These are phyloP conservation scores for Polyergus mexicanus DNA, from an alignment of 1,140 invertebrate genomes.

Conservation along the genomic window DNA sequence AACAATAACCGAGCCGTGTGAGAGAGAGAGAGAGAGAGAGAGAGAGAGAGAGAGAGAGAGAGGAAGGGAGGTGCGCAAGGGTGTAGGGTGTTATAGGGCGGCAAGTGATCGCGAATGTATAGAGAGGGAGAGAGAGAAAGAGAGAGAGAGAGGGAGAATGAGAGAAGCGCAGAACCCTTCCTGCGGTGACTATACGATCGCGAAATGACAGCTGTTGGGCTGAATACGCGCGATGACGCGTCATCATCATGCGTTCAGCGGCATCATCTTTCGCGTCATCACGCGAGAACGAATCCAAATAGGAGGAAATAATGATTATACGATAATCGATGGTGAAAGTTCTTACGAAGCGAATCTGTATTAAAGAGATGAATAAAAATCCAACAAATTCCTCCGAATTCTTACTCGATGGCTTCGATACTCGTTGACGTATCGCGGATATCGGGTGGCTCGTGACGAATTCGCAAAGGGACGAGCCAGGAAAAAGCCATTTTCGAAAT, in stretches of 20 bases:
- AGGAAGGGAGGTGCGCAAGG: slow-evolving; percentile 47
- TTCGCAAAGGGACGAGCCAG: slow-evolving; percentile 68
- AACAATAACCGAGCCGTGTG: slow-evolving; percentile 84
- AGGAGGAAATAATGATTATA: neutral
- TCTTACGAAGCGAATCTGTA: slow-evolving; percentile 46
- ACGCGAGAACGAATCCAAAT: neutral
- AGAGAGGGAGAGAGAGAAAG: neutral
- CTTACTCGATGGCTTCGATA: slow-evolving; percentile 32
- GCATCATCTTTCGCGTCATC: slow-evolving; percentile 43
- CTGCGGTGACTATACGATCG: slow-evolving; percentile 39
- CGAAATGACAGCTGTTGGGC: slow-evolving; percentile 57
- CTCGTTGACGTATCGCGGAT: slow-evolving; percentile 33
- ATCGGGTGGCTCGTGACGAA: slow-evolving; percentile 77
- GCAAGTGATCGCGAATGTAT: slow-evolving; percentile 35
- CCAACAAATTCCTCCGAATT: neutral
- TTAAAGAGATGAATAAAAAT: neutral
- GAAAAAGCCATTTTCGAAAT: slow-evolving; percentile 80
- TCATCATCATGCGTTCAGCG: slow-evolving; percentile 34
- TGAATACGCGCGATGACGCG: slow-evolving; percentile 50
- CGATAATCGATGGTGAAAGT: neutral
- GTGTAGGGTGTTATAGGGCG: slow-evolving; percentile 52
- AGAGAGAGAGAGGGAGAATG: slow-evolving; percentile 1
- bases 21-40: slow-evolving; percentile 53
- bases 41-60: slow-evolving; percentile 57
- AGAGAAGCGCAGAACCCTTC: slow-evolving; percentile 64